Base-by-base conservation (phyloP, 2,113 vertebrate genomes). In the Erythrocebus patas region DNA sequence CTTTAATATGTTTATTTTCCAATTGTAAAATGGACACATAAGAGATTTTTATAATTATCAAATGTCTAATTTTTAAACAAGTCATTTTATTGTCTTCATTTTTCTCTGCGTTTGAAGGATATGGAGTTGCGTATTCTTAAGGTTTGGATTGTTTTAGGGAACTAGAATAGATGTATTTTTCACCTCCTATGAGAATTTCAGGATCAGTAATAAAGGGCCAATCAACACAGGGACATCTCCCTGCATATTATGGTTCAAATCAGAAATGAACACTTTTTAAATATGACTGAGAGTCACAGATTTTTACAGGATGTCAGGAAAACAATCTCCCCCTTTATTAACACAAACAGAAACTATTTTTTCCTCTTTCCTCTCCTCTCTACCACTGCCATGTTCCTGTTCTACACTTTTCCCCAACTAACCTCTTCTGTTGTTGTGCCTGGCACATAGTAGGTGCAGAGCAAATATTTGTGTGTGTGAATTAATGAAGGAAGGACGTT, bases 371-470 rank as follows among this genome's bases (percentile, higher is more conserved):
- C 30, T 82, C 13, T 14, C 22, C 1, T 73, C 20, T 79, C 64
- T 68, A 25, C 87, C 30, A 5, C 50, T 84, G 81, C 89, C 22
- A 5, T 90, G 79, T 64, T 48, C 40, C 50, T 66, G 70, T 52
- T 76, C 68, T 92, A 68, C n/a, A 10, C 45, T 73, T 98, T 92
- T 91, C 97, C 97, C 40, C 59, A 94, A 9, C 81, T 98, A 93
- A 98, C 96, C 97, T 95, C 93, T 89, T 82, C 94, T 94, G 84
- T 91, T 97, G 98, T 98, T 98, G 89, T 97, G 73, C 81, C 97
- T 98, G 97, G 97, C 96, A 98, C 98, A 97, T 82, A 98, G 98
- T 97, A 98, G 97, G 98, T 97, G 40, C 97, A 96, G 97, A 78
- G 94, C 95, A 96, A 98, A 97, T 98, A 98, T 97, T 97, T 97